These are phyloP conservation scores for Lindbergichthys nudifrons DNA, from an alignment of 2,797 vertebrate species.

Conservation along the genomic window DNA sequence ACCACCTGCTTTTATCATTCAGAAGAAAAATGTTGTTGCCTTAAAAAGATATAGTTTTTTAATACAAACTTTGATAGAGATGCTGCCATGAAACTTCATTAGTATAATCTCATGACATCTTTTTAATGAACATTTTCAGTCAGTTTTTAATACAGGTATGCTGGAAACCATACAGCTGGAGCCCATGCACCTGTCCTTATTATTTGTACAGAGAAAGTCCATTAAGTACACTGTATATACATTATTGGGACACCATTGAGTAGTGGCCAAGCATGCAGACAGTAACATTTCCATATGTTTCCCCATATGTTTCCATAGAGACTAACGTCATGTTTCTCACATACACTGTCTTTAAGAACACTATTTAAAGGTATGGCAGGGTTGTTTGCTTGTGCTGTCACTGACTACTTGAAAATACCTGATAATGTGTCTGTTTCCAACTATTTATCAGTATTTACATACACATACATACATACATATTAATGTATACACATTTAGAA, in stretches of 20 bases:
- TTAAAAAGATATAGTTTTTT: no score
- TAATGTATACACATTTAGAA: no score
- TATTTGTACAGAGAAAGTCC: not conserved
- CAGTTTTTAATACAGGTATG: not conserved
- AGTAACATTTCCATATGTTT: constrained; percentile 5
- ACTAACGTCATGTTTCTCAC: not conserved
- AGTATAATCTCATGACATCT: not conserved
- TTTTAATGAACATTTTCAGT: not conserved
- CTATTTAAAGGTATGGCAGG: not conserved
- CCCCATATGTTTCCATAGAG: constrained; percentile 4
- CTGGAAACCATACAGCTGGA: constrained; percentile 6
- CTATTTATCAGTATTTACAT: constrained; percentile 1
- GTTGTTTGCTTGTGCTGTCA: no score
- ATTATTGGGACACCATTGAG: not conserved
- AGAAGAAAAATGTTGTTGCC: no score
- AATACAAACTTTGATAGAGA: not conserved
- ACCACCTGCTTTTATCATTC: no score
- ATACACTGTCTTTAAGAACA: not conserved
- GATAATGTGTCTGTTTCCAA: not conserved
- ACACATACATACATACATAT: no score
- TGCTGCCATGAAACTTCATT: no score
- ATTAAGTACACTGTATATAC: constrained; percentile 21
- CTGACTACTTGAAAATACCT: constrained; percentile 7
- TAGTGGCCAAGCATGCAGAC: not conserved
- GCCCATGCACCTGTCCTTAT: not conserved